Percentiles rank a stretch among this genome's conserved stretches.
Evolutionary conservation across 2,888 invertebrate genomes (phyloP).

Genomic region (Thymelicus lineola): DNA sequence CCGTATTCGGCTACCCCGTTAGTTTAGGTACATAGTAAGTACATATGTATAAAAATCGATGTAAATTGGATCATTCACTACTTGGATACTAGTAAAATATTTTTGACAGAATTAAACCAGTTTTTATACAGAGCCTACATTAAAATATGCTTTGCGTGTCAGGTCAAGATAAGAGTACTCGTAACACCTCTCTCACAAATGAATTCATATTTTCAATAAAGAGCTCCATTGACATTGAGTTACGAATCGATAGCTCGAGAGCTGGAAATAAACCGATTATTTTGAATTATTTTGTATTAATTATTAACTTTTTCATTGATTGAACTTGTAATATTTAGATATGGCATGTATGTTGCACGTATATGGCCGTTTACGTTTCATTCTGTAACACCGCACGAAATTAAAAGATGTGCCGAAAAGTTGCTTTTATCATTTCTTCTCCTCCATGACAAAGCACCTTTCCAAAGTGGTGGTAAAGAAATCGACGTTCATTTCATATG

Average conservation of each 20-base stretch:
- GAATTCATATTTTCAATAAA: conserved; percentile 32
- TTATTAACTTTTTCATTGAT: conserved; percentile 26
- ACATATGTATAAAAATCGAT: too few species aligned
- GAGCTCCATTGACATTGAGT: conserved; percentile 22
- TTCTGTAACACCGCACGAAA: too few species aligned
- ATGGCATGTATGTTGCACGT: background rate
- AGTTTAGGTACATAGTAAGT: too few species aligned
- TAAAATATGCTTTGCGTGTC: conserved; percentile 25
- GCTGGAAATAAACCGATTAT: conserved; percentile 34
- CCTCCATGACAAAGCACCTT: too few species aligned
- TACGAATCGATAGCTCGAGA: conserved; percentile 20
- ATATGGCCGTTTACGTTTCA: too few species aligned
- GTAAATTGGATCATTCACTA: background rate
- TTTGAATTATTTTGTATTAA: conserved; percentile 34
- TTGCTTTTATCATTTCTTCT: too few species aligned
- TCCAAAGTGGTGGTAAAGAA: too few species aligned
- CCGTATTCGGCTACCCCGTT: too few species aligned
- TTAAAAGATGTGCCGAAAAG: too few species aligned
- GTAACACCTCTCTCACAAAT: conserved; percentile 32
- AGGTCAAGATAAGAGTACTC: conserved; percentile 35
- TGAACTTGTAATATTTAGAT: background rate
- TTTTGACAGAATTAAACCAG: conserved; percentile 12
- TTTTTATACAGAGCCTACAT: conserved; percentile 5
- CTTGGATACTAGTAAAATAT: background rate
- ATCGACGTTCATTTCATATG: too few species aligned